phyloP scores from a whole-genome alignment of 2,797 vertebrate genomes.

The Enteromius anoplus region DNA sequence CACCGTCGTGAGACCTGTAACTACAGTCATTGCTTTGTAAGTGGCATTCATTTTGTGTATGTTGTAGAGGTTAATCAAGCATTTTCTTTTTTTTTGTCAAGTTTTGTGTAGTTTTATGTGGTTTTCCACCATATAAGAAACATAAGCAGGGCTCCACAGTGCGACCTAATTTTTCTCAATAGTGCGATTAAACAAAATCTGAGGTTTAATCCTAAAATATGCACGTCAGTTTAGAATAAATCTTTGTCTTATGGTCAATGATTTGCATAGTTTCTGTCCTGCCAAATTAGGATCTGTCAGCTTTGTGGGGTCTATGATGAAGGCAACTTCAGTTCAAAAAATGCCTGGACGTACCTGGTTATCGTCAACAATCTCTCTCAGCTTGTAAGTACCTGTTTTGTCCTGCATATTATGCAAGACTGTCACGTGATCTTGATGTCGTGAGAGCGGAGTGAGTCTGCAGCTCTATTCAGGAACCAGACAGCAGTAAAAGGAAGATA shows the following conservation, averaged over 20 bases:
- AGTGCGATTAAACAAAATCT: too few relatives aligned
- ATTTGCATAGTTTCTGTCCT: background rate
- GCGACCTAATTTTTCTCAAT: too few relatives aligned
- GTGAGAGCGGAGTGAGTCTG: background rate
- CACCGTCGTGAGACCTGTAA: conserved; percentile 94
- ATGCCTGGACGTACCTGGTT: conserved; percentile 97
- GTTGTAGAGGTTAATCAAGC: background rate
- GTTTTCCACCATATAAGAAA: background rate
- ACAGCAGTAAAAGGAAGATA: background rate
- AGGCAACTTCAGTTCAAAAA: conserved; percentile 94
- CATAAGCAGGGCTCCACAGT: background rate
- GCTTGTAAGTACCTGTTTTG: conserved; percentile 76
- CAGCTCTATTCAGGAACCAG: background rate
- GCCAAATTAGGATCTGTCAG: conserved; percentile 86
- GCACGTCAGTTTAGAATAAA: background rate
- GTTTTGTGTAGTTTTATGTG: background rate
- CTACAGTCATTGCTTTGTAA: conserved; percentile 95
- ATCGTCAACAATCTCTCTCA: conserved; percentile 98
- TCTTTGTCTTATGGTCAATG: background rate
- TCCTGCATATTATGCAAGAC: background rate
- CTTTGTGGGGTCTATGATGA: conserved; percentile 90
- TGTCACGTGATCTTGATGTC: background rate
- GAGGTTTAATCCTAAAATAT: background rate
- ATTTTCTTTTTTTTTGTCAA: background rate
- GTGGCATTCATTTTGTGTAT: conserved; percentile 64